Evolutionary conservation across 2,888 invertebrate species (phyloP), one percentile per base, ranked within the genome.

Genomic region (Lithophane leautieri): DNA sequence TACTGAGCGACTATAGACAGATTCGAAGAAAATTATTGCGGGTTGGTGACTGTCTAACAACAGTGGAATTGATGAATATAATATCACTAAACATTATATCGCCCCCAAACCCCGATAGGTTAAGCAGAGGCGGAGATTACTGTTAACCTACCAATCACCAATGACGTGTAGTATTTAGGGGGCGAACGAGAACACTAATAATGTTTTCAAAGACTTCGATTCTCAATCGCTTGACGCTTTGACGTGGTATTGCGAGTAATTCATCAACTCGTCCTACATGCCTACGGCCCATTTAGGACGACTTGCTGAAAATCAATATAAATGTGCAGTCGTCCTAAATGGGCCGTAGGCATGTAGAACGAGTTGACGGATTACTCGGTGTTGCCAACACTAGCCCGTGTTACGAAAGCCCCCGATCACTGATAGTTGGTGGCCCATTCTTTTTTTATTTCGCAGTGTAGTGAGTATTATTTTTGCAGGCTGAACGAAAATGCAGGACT

Each of bases 131-230:
- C 58, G 58, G 34, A 28, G 52, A 73, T 81, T 44, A 63, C 34
- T 60, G 65, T 54, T 47, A 61, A 61, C 50, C 34, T 25, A 47
- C 71, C 52, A 70, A 76, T 79, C 34, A 44, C 34, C 40, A 50
- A 40, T 52, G 34, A 68, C 6, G 14, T 14, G 16, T 56, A 9
- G 16, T 40, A 44, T 69, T 34, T 34, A 70, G 52, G 79, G 76
- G 79, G 44, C 1, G 52, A 25, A 58, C 1, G n/a, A 62, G 19
- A 42, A 47, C 47, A 28, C 44, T 76, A 79, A 61, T 54, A 76
- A 54, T 2, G 14, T 61, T 61, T n/a, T 11, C 47, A 40, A 70
- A n/a, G 0, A 47, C 22, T 14, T 16, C 16, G 19, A 7, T 50
- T 50, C 50, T 8, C 19, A 8, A 22, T 9, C 50, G 50, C 22